Percentiles rank a stretch among this genome's conserved stretches.
These are phyloP conservation scores for Drosophila setifemur DNA, from an alignment of 1,140 invertebrate species.

Conservation along the genomic window DNA sequence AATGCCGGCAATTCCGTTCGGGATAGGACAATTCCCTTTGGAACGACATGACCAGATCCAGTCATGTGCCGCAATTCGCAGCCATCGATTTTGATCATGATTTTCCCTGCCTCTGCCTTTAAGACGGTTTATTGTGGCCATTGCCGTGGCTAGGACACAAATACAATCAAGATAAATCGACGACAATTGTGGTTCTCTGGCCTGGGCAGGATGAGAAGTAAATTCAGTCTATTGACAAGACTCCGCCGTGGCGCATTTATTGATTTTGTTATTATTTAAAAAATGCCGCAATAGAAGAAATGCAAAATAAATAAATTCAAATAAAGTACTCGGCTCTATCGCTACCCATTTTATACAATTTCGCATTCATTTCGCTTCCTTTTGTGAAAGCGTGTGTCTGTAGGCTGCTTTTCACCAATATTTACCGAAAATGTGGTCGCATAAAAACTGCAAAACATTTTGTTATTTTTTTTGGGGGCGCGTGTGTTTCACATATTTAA, in stretches of 20 bases:
- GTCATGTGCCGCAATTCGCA: constrained; percentile 11
- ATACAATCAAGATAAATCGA: constrained; percentile 75
- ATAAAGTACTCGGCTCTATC: constrained; percentile 16
- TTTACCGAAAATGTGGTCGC: constrained; percentile 32
- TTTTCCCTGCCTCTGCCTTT: constrained; percentile 47
- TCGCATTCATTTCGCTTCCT: constrained; percentile 9
- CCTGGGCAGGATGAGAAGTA: not conserved
- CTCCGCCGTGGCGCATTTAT: constrained; percentile 64
- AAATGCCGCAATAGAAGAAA: constrained; percentile 12
- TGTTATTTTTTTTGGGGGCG: constrained; percentile 10
- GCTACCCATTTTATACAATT: constrained; percentile 42
- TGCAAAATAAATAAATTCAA: constrained; percentile 49
- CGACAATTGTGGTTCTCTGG: constrained; percentile 63
- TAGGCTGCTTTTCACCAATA: constrained; percentile 13
- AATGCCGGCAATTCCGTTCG: constrained; percentile 4
- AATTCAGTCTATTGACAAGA: constrained; percentile 64
- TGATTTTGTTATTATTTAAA: constrained; percentile 73
- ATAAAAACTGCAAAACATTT: constrained; percentile 56
- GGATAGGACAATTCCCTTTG: not conserved
- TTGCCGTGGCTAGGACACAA: constrained; percentile 42
- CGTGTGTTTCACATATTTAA: constrained; percentile 64
- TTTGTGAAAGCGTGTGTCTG: not conserved
- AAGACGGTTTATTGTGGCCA: constrained; percentile 60
- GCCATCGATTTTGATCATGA: constrained; percentile 43
- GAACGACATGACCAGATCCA: not conserved